These are phyloP conservation scores for Imbricaverruca yamaguchii DNA, from an alignment of 2,888 invertebrate genomes.

Conservation along the genomic window DNA sequence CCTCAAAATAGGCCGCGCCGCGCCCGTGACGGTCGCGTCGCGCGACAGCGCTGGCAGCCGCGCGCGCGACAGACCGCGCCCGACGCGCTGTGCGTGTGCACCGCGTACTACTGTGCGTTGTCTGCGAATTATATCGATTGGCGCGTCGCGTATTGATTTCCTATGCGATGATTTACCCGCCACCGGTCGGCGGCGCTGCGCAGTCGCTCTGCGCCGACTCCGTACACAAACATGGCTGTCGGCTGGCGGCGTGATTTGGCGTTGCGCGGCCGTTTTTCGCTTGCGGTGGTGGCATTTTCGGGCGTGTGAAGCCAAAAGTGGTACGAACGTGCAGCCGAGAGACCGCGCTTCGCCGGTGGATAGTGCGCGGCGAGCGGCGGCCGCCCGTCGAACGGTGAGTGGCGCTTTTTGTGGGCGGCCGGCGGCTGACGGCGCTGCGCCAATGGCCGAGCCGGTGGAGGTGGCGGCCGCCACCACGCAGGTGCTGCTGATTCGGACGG, in stretches of 20 bases:
- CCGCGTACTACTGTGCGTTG: not conserved
- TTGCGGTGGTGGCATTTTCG: not conserved
- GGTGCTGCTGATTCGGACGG: slow-evolving; percentile 34
- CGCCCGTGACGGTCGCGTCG: no score
- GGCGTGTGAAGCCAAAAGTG: not conserved
- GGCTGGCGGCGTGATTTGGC: not conserved
- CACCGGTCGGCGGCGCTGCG: not conserved
- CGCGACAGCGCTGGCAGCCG: no score
- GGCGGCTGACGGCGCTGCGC: not conserved
- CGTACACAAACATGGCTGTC: slow-evolving; percentile 15
- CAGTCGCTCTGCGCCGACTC: not conserved
- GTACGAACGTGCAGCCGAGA: not conserved
- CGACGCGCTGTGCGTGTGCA: not conserved
- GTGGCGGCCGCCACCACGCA: slow-evolving; percentile 23
- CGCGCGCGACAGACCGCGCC: not conserved
- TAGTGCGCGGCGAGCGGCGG: not conserved
- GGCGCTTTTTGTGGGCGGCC: not conserved
- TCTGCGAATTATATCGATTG: slow-evolving; percentile 16
- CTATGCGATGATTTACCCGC: slow-evolving; percentile 23
- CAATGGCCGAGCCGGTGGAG: slow-evolving; percentile 23
- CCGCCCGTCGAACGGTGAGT: not conserved
- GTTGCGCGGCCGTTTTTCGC: slow-evolving; percentile 1
- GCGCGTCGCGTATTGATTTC: slow-evolving; percentile 19
- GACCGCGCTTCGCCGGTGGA: not conserved
- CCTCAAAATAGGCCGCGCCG: not conserved